Conservation (phyloP, 2,888 invertebrate genomes). For the Gymnoscelis rufifasciata region DNA sequence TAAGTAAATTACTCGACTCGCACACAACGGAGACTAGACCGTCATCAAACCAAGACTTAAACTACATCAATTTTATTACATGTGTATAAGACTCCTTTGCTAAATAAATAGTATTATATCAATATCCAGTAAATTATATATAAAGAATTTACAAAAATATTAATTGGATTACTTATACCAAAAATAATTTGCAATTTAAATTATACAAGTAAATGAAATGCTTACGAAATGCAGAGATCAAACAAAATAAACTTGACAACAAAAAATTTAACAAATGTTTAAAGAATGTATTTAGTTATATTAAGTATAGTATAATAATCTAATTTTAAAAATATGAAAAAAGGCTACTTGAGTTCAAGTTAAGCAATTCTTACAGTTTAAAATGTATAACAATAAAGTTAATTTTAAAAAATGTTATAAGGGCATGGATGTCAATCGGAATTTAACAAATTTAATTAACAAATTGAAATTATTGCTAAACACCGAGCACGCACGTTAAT, state of each 20-base stretch:
- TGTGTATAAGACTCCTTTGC: background rate
- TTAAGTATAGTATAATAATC: too few relatives aligned
- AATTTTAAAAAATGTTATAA: too few relatives aligned
- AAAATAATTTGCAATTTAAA: background rate
- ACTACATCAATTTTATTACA: background rate
- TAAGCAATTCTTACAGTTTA: too few relatives aligned
- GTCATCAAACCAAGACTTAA: conserved; percentile 28
- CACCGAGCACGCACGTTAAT: too few relatives aligned
- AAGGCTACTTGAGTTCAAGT: too few relatives aligned
- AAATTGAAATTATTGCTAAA: too few relatives aligned
- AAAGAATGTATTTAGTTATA: too few relatives aligned
- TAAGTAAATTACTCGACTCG: conserved; percentile 6
- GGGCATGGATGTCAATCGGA: too few relatives aligned
- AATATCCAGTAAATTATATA: background rate
- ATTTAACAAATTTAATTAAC: too few relatives aligned
- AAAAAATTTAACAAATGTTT: too few relatives aligned
- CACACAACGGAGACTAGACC: conserved; percentile 25
- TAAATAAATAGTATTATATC: background rate
- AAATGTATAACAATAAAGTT: too few relatives aligned
- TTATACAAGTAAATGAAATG: conserved; percentile 13
- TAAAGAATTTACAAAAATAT: background rate
- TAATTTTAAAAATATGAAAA: too few relatives aligned
- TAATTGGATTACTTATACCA: background rate
- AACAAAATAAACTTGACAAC: background rate
- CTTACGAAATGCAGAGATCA: conserved; percentile 15